Evolutionary conservation across 2,888 invertebrate species (phyloP), one percentile per base, ranked within the genome.

Genomic region (Anagyrus pseudococci): DNA sequence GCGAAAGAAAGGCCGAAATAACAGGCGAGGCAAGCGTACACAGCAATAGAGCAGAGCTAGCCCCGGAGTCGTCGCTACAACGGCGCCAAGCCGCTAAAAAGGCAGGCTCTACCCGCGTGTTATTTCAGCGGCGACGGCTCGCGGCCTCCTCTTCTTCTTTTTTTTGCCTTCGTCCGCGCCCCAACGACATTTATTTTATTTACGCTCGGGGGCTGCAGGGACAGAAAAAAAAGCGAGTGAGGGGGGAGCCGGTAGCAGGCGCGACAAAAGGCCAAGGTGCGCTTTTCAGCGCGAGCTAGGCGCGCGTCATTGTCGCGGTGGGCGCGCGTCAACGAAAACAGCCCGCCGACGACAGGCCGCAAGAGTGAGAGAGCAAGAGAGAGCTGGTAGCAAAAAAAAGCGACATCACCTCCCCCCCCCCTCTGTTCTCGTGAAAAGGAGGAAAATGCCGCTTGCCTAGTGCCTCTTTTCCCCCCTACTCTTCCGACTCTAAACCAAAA

Each of bases 321-420:
- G n/a, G n/a, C n/a, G n/a, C n/a, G n/a, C 63, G 47, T 58, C 49
- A 59, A 58, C 63, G 58, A 55, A 53, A 62, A 62, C 57, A 53
- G 53, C 20, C 41, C 43, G 46, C 4, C 8, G 4, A 33, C n/a
- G 23, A 23, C 33, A 15, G 43, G 4, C 17, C 20, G 10, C 33
- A 46, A 63, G 48, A 49, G 33, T 22, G n/a, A 37, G 26, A 44
- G 37, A 58, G 46, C 19, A 13, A 41, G 17, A n/a, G 44, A 43
- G 55, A 55, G 17, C 37, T n/a, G n/a, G n/a, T n/a, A n/a, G n/a
- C 20, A 53, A 19, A 25, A 40, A n/a, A 22, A 41, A 17, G 23
- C n/a, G 23, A 56, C 47, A 57, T 41, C 41, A 20, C 4, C 49
- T 41, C 10, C n/a, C 23, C 19, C 20, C 43, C 29, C 47, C 26